phyloP scores from a whole-genome alignment of 2,797 vertebrate species.

The Australoheros facetus region DNA sequence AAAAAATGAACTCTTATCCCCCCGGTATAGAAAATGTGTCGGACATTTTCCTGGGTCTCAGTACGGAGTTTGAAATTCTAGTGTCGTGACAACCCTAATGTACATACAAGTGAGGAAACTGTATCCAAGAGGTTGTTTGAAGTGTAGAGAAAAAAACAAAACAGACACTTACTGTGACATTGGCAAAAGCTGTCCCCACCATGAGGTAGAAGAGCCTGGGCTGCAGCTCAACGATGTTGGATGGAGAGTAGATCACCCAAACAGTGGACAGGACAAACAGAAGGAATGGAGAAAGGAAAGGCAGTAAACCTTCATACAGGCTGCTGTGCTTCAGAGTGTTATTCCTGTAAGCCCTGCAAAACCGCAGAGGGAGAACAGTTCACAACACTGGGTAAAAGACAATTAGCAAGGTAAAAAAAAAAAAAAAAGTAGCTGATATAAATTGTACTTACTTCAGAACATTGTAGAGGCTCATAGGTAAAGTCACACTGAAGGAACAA shows the following conservation, averaged over 20 bases:
- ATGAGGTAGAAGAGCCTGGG: slow-evolving; percentile 95
- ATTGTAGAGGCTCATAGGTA: slow-evolving; percentile 97
- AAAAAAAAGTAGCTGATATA: rapidly evolving
- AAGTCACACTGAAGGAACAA: slow-evolving; percentile 90
- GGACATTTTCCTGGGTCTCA: background rate
- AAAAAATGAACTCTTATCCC: too few relatives aligned
- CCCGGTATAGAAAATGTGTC: background rate
- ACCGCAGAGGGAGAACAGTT: background rate
- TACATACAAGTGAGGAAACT: background rate
- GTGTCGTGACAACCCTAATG: too few relatives aligned
- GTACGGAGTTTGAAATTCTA: background rate
- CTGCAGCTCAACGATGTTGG: slow-evolving; percentile 86
- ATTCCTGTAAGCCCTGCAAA: slow-evolving; percentile 84
- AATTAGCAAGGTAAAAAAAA: too few relatives aligned
- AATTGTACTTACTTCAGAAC: slow-evolving; percentile 87
- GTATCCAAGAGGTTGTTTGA: rapidly evolving
- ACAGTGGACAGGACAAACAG: slow-evolving; percentile 89
- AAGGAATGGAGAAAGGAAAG: slow-evolving; percentile 90
- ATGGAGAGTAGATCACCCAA: slow-evolving; percentile 89
- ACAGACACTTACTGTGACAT: slow-evolving; percentile 88
- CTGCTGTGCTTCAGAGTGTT: slow-evolving; percentile 92
- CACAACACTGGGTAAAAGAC: background rate
- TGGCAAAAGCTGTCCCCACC: slow-evolving; percentile 96
- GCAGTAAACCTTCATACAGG: slow-evolving; percentile 89
- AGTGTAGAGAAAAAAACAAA: background rate